Base-by-base conservation (phyloP, 2,888 invertebrate genomes). In the Agrotis ipsilon region DNA sequence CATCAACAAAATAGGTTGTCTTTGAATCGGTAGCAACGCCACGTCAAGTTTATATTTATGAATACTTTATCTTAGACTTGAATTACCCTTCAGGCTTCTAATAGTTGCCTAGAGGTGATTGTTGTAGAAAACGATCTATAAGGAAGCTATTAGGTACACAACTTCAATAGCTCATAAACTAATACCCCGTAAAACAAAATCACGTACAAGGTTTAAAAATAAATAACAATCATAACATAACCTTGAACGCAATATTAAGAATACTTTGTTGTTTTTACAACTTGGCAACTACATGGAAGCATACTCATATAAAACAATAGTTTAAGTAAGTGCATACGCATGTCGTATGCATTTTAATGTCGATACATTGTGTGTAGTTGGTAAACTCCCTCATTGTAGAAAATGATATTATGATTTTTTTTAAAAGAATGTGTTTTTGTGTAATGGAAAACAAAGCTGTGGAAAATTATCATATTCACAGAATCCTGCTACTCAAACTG, bases 231-330 rank as follows among this genome's bases (percentile, higher is more conserved):
- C 16, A 13, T 48, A 51, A 13, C 18, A 14, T 32, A 75, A 48
- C 55, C 55, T 75, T 80, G 55, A 80, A 21, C 16, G 18, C 16
- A 57, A 21, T 19, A 27, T 18, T 55, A 19, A 5, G 5, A 16
- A 45, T 52, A 74, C 68, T 55, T 64, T 64, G 69, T 77, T 68
- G 11, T 0, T 6, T 64, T 75, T 59, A 46, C 2, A 16, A 51
- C 45, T 52, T 43, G n/a, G 24, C 14, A 60, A 75, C 39, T n/a
- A 54, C 11, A 46, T 45, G 43, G 13, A 45, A 54, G 49, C 18
- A 43, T 24, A 24, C 18, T 55, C n/a, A 55, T 19, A 7, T 43
- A 9, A 16, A 32, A 24, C 0, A 21, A 39, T 39, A n/a, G n/a
- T 46, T 46, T 70, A 7, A 3, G 21, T 58, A n/a, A 3, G 21